Conservation (phyloP, 2,113 vertebrate genomes). For the Papio anubis region DNA sequence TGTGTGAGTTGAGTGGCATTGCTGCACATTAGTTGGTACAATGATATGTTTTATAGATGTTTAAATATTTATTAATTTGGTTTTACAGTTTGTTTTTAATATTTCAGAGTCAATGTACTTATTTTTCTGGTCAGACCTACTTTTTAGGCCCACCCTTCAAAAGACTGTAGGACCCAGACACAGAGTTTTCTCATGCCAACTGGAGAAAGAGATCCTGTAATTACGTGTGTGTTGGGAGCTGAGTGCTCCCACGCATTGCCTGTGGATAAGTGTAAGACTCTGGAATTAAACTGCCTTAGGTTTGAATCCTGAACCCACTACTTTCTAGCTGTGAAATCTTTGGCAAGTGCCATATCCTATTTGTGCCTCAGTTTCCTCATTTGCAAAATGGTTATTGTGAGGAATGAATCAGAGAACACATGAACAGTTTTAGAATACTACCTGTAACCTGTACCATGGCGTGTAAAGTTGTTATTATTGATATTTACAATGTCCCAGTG, state of each 20-base stretch:
- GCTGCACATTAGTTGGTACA: background rate
- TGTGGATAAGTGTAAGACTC: background rate
- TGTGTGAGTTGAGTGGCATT: background rate
- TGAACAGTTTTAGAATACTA: background rate
- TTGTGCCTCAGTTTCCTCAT: background rate
- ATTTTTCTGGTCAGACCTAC: constrained; percentile 19
- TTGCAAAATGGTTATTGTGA: background rate
- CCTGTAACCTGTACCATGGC: rapidly evolving
- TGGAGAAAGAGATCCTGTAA: background rate
- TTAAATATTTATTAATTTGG: constrained; percentile 35
- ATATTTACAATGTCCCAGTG: background rate
- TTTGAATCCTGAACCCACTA: background rate
- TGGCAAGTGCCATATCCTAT: background rate
- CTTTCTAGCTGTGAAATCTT: background rate
- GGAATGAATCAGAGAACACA: background rate
- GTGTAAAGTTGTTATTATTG: background rate
- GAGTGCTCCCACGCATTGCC: background rate
- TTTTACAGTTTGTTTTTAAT: background rate
- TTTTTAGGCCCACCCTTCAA: background rate
- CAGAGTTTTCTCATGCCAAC: background rate
- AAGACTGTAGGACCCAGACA: background rate
- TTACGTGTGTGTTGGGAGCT: background rate
- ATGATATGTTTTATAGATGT: background rate
- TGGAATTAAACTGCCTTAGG: background rate
- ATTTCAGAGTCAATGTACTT: background rate